Evolutionary conservation across 35 echinoderm and acorn worm species (phyloP).

Genomic region (Strongylocentrotus purpuratus): DNA sequence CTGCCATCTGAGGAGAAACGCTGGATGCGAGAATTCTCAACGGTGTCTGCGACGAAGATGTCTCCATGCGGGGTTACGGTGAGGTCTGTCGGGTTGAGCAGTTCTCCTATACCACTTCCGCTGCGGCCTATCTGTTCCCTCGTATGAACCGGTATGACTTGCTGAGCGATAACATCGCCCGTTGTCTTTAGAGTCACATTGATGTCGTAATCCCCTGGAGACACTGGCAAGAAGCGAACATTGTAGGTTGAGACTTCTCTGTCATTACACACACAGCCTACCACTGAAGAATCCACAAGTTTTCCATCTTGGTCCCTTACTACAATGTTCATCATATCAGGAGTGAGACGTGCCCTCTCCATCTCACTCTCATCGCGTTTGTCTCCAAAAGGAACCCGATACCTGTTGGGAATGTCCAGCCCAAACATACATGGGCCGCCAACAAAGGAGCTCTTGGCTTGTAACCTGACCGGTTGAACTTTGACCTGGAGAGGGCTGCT

Average conservation of each 20-base stretch:
- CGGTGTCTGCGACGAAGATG: conserved; percentile 79
- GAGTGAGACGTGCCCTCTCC: conserved; percentile 51
- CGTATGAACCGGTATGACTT: conserved; percentile 68
- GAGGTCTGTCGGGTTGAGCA: conserved; percentile 80
- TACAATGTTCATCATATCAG: conserved; percentile 71
- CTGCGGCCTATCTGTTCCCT: conserved; percentile 78
- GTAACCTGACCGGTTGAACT: conserved; percentile 70
- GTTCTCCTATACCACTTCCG: conserved; percentile 64
- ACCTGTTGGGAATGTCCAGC: conserved; percentile 77
- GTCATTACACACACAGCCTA: conserved; percentile 52
- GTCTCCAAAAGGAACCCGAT: conserved; percentile 55
- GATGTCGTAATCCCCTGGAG: conserved; percentile 79
- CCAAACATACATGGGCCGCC: conserved; percentile 75
- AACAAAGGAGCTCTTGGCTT: conserved; percentile 74
- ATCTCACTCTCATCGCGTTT: conserved; percentile 51
- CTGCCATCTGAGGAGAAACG: conserved; percentile 64
- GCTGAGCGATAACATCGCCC: conserved; percentile 53
- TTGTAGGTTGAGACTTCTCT: conserved; percentile 73
- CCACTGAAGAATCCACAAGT: conserved; percentile 59
- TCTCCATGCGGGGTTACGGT: conserved; percentile 59
- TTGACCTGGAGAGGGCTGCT: conserved; percentile 71
- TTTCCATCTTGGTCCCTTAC: conserved; percentile 69
- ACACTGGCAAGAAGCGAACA: conserved; percentile 62
- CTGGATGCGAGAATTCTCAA: conserved; percentile 78
- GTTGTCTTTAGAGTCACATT: conserved; percentile 59